Evolutionary conservation across 1,140 invertebrate genomes (phyloP), one percentile per base, ranked within the genome.

Genomic region (Vanessa tameamea): DNA sequence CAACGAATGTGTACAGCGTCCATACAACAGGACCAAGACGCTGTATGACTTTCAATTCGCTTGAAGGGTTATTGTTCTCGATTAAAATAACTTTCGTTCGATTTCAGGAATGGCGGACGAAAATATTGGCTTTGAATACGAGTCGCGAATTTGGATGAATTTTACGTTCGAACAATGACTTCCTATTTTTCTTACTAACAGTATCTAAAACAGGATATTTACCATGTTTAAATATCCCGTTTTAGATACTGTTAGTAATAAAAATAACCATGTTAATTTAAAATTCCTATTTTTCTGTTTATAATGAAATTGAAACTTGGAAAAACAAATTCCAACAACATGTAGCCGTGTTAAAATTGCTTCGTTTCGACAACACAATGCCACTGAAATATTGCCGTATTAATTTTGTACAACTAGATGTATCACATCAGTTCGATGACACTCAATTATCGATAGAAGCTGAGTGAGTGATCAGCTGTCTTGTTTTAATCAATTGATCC

Each of bases 21-120:
- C 20, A 69, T 69, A 57, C 14, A 51, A n/a, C 37, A n/a, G 37
- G 20, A 69, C 37, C 53, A 69, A n/a, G 6, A 6, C 47, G 16
- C 26, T 57, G 20, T 57, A 65, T 72, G 63, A 65, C 16, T 72
- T 65, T 57, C 37, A 23, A 53, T 57, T 72, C 57, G 31, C 51
- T 65, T 20, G 15, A 55, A 65, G 63, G 70, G 70, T 72, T 65
- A 72, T 65, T 72, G 70, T 66, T 57, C 70, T 72, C 63, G 70
- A 65, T 65, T 43, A 43, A 72, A 72, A 72, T 72, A 72, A 72
- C 63, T 57, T 72, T 59, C 64, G 61, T 50, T 64, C 50, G 70
- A 48, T 72, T 72, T 72, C 70, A 50, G 47, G 23, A 69, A 63
- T 69, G 14, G 31, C 68, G 63, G 43, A 55, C 59, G 70, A 71